A percentile compares a stretch with the other conserved stretches of the same genome.
Conservation (phyloP, 1,140 invertebrate species). For the Teleogryllus occipitalis region DNA sequence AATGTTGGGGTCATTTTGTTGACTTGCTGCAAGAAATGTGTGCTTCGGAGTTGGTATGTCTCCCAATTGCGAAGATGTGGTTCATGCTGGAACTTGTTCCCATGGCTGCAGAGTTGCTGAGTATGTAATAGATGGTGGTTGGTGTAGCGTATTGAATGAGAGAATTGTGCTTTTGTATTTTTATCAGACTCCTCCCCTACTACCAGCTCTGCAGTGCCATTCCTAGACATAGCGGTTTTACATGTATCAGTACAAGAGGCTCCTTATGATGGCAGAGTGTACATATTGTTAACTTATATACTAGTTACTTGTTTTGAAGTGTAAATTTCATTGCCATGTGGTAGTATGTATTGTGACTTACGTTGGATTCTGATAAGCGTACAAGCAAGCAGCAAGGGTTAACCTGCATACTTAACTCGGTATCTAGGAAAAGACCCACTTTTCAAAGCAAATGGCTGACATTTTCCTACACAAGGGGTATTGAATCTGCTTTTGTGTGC, state of each 20-base stretch:
- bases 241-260: not conserved
- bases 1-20: too few species aligned
- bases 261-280: not conserved
- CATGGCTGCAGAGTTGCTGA: too few species aligned
- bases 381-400: not conserved
- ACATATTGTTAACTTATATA: slow-evolving; percentile 6
- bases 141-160: too few species aligned
- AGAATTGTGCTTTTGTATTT: not conserved
- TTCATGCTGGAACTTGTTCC: too few species aligned
- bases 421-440: not conserved
- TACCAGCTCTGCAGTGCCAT: not conserved
- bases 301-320: slow-evolving; percentile 5
- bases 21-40: too few species aligned
- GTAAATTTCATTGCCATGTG: not conserved
- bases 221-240: not conserved
- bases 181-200: not conserved
- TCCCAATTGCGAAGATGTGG: too few species aligned
- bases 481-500: not conserved
- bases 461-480: not conserved
- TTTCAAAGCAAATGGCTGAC: not conserved
- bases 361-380: not conserved
- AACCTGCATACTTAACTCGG: not conserved
- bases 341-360: slow-evolving; percentile 1
- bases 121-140: too few species aligned
- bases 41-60: too few species aligned